phyloP scores from a whole-genome alignment of 2,797 vertebrate genomes.

The Simalia tracyae region DNA sequence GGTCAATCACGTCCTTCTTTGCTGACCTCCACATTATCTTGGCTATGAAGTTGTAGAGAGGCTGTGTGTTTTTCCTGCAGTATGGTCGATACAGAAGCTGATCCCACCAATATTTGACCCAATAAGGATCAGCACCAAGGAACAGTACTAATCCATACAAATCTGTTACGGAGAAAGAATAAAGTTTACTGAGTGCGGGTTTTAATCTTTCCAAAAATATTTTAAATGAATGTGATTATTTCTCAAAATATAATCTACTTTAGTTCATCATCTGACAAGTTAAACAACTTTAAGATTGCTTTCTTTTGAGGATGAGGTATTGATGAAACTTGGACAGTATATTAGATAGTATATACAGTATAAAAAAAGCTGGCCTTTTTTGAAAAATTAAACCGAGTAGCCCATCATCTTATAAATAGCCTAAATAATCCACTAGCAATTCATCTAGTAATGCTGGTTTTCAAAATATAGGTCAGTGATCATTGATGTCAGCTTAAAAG shows the following conservation, averaged over 20 bases:
- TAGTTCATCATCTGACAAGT: conserved; percentile 1
- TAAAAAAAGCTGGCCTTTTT: background rate
- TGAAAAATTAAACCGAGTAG: background rate
- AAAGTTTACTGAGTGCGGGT: conserved; percentile 9
- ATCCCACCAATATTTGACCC: conserved; percentile 97
- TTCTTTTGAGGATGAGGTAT: background rate
- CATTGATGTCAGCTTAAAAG: conserved; percentile 2
- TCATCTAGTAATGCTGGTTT: background rate
- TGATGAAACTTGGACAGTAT: background rate
- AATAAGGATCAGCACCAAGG: conserved; percentile 94
- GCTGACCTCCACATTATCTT: conserved; percentile 94
- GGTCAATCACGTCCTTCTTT: conserved; percentile 97
- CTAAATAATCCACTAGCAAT: conserved; percentile 7
- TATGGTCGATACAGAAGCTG: conserved; percentile 93
- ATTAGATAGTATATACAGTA: background rate
- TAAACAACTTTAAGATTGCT: background rate
- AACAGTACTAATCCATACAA: conserved; percentile 96
- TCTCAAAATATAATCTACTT: background rate
- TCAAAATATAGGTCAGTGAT: background rate
- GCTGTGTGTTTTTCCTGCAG: conserved; percentile 85
- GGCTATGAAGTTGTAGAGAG: conserved; percentile 86
- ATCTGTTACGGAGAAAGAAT: conserved; percentile 76
- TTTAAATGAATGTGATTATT: background rate
- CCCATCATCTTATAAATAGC: background rate
- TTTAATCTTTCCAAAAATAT: background rate